Base-by-base conservation (phyloP, 2,797 vertebrate genomes). In the Catharus ustulatus region DNA sequence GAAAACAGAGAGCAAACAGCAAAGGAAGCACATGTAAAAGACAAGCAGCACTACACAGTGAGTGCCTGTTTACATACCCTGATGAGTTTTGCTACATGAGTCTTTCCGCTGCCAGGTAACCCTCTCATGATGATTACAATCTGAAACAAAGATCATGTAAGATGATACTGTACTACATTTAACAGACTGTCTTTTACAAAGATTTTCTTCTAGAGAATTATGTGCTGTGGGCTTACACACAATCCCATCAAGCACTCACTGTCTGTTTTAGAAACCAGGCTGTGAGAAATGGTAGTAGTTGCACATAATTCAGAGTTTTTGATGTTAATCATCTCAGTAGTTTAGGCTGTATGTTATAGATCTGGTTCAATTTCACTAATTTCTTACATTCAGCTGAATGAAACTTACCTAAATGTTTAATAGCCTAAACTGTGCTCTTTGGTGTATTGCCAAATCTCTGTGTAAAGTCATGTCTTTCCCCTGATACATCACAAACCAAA, bases 121-220 rank as follows among this genome's bases (percentile, higher is more conserved):
- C 99, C 99, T 97, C 99, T 98, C 99, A 99, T 99, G 87, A 99
- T 99, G 89, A 99, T 98, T 64, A 99, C 99, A 97, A 99, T 99
- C 99, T 99, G 96, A 97, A 98, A 98, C 17, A 97, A 62, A 97
- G 79, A 40, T 10, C 19, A 30, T 0, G 17, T 52, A 83, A 81
- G 52, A 95, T 20, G 42, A 61, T 10, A 34, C 5, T 54, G 58
- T 43, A 73, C 59, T 83, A 55, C 19, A 77, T 62, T 55, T 40
- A 91, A 83, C 8, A 73, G 55, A 59, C 40, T 19, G 4, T 32
- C 27, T 49, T 61, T 4, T 46, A 43, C 19, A 66, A 59, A 83
- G 32, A 40, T 45, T 38, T 59, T 79, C 26, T 69, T 85, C 24
- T 20, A 75, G 49, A 34, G 36, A 68, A 80, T 61, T 30, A 46